These are phyloP conservation scores for Dipodomys merriami DNA, from an alignment of 2,113 vertebrate species.

Conservation along the genomic window DNA sequence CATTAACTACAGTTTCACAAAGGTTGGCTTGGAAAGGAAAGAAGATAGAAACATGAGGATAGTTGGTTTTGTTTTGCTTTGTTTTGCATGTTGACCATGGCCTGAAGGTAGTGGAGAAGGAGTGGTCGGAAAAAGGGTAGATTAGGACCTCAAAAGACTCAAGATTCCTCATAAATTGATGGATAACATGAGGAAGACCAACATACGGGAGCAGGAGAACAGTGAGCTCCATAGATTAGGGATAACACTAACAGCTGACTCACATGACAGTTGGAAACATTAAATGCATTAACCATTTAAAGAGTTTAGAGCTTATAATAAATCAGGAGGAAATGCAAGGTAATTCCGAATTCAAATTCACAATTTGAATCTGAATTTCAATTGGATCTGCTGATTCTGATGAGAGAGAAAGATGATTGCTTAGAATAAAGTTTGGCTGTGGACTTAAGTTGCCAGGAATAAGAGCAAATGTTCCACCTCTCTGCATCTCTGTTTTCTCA, in stretches of 20 bases:
- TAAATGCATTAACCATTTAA: not conserved
- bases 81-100: not conserved
- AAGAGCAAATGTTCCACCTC: not conserved
- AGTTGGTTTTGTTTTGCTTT: not conserved
- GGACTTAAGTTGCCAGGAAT: not conserved
- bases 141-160: not conserved
- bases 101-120: not conserved
- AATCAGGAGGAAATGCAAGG: slow-evolving; percentile 9
- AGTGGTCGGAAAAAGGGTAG: not conserved
- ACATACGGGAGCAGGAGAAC: not conserved
- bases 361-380: not conserved
- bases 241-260: not conserved
- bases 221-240: not conserved
- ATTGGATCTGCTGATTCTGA: not conserved
- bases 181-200: not conserved
- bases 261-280: not conserved
- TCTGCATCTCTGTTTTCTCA: not conserved
- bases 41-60: not conserved
- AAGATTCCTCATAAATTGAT: not conserved
- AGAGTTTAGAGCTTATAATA: not conserved
- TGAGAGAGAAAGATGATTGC: not conserved
- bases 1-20: not conserved
- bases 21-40: not conserved
- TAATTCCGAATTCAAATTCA: not conserved
- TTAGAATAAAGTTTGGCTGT: not conserved